Base-by-base conservation (phyloP, 2,888 invertebrate genomes). In the Parnassius mnemosyne region DNA sequence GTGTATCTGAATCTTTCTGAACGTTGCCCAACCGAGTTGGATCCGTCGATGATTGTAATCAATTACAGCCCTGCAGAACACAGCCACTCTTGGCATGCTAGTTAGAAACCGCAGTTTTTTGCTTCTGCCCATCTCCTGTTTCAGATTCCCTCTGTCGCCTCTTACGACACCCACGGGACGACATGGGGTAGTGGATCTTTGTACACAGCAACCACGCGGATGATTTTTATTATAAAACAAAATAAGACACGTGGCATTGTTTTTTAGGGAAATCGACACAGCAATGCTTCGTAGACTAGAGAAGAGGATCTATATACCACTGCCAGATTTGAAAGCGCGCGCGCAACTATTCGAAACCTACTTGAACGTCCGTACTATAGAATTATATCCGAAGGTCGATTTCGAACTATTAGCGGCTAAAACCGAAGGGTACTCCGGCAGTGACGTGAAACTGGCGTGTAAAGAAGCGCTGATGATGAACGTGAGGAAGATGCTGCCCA, bases 251-350 rank as follows among this genome's bases (percentile, higher is more conserved):
- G 20, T 20, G 20, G 2, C 20, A 2, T 34, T 63, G 34, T 11
- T 47, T 53, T 9, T 11, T 73, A 96, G 96, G 95, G 96, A 97
- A 78, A 93, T 98, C 66, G 98, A 98, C 79, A 92, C 95, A 67
- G 98, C 98, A 0, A 94, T 98, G 85, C 84, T 98, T 50, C 89
- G 98, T 51, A 93, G 98, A 61, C 92, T 98, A 61, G 98, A 98
- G 77, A 98, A 97, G 79, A 93, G 97, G 57, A 94, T 98, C 65
- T 87, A 95, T 58, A 95, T 98, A 0, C 95, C 95, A 43, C 85
- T 97, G 46, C 98, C 98, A 0, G 93, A 94, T 67, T 76, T 78
- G 47, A 85, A 92, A 41, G 94, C 95, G 0, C 92, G 98, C n/a
- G 86, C 92, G 47, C 83, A 86, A 25, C 94, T 98, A 72, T 95